Evolutionary conservation across 2,797 vertebrate species (phyloP).

Genomic region (Neosilurus hyrtlii): DNA sequence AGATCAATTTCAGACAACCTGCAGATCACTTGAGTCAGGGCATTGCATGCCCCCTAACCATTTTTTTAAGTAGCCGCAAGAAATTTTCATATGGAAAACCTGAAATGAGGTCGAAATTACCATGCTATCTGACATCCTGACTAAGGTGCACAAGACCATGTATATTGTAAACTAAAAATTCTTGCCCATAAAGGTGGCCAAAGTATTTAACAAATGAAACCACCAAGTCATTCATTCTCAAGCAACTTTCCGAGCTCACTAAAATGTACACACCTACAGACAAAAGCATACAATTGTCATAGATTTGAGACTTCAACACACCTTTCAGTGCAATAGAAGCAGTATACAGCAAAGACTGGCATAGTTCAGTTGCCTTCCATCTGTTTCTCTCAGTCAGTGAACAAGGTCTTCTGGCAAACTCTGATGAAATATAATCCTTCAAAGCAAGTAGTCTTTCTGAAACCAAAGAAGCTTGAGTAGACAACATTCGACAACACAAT

Average conservation of each 20-base stretch:
- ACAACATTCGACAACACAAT: no score
- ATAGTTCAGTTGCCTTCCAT: constrained; percentile 38
- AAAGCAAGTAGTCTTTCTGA: background rate
- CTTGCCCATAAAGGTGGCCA: constrained; percentile 31
- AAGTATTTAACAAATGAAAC: constrained; percentile 32
- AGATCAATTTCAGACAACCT: constrained; percentile 20
- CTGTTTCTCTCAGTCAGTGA: background rate
- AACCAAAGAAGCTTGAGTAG: background rate
- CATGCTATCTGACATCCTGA: constrained; percentile 28
- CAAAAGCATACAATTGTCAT: constrained; percentile 35
- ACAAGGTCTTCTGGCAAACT: background rate
- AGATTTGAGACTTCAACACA: background rate
- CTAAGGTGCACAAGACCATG: constrained; percentile 20
- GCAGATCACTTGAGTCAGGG: constrained; percentile 27
- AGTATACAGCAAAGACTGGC: constrained; percentile 32
- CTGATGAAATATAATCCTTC: background rate
- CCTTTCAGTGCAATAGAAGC: constrained; percentile 14
- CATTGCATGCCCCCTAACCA: constrained; percentile 29
- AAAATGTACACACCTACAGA: constrained; percentile 37
- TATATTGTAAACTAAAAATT: constrained; percentile 38
- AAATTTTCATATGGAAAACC: constrained; percentile 42
- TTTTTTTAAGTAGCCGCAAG: constrained; percentile 29
- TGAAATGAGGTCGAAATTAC: constrained; percentile 30
- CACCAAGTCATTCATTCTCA: constrained; percentile 14
- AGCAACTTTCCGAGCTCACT: constrained; percentile 8